Base-by-base conservation (phyloP, 2,888 invertebrate species). In the Volucella inflata region DNA sequence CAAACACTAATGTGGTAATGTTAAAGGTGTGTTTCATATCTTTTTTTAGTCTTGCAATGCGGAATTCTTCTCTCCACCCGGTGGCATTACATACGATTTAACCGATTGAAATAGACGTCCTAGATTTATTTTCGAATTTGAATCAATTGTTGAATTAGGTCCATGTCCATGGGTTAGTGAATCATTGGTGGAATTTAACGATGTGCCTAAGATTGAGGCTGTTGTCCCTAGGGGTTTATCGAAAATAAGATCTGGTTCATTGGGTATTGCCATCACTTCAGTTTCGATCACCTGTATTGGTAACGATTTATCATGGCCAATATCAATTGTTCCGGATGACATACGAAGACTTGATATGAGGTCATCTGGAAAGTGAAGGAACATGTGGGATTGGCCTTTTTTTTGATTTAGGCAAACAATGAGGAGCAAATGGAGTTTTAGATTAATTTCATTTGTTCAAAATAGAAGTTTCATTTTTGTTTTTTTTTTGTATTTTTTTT, bases 301-400 rank as follows among this genome's bases (percentile, higher is more conserved):
- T 50, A 85, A 46, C 11, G 76, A 77, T 46, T 85, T 85, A 36
- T 85, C 76, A 57, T 85, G 81, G 48, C 85, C 75, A 46, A 85
- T 81, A 81, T 85, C 85, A 64, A 81, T 85, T 44, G 36, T 81
- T 30, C 68, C 72, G 30, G 81, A 77, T 81, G 85, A 85, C 67
- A 85, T 70, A 50, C 85, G 76, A 8, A 85, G 71, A 59, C 81
- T 85, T 72, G 85, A 85, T 77, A 85, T 85, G 81, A 85, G 71
- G 81, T 85, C 85, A 81, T 81, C 85, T 85, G 85, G 85, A 85
- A 85, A 85, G 76, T 85, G 85, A 85, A 85, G 81, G 81, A 85
- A 85, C 85, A 85, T 80, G 81, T 76, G 85, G 81, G 81, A 81
- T 85, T 80, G 81, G 81, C 85, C 85, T 85, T 81, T 80, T 71